Conservation (phyloP, 2,888 invertebrate species). For the Xanthia icteritia region DNA sequence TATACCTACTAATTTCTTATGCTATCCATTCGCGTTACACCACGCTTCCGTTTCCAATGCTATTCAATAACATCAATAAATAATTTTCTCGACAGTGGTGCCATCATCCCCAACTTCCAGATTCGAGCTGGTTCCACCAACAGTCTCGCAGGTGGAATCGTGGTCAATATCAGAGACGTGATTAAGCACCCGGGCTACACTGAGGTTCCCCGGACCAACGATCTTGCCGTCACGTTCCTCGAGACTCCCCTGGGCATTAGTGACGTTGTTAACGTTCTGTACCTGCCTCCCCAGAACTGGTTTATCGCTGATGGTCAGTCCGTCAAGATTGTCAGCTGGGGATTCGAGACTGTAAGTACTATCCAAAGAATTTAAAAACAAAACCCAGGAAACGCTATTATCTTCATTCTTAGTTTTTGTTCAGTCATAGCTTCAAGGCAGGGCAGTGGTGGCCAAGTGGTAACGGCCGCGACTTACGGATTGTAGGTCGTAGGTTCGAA, state of each 20-base stretch:
- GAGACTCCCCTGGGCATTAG: slow-evolving; percentile 66
- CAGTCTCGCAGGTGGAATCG: slow-evolving; percentile 74
- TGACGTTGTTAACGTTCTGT: slow-evolving; percentile 69
- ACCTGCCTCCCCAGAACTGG: slow-evolving; percentile 72
- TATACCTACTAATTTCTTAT: too few species aligned
- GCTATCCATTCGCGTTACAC: neutral
- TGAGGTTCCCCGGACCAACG: slow-evolving; percentile 69
- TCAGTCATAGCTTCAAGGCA: too few species aligned
- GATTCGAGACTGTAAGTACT: slow-evolving; percentile 73
- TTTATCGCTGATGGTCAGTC: slow-evolving; percentile 71
- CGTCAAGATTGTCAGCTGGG: slow-evolving; percentile 79
- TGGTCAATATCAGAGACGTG: slow-evolving; percentile 62
- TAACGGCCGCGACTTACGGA: too few species aligned
- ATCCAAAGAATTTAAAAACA: neutral
- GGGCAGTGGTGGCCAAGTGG: too few species aligned
- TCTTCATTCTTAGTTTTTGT: neutral
- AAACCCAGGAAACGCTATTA: neutral
- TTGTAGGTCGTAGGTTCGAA: too few species aligned
- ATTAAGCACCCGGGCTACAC: slow-evolving; percentile 73
- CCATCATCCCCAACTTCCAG: slow-evolving; percentile 66
- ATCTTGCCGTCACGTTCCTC: slow-evolving; percentile 73
- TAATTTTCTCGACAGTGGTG: slow-evolving; percentile 68
- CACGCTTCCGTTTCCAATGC: neutral
- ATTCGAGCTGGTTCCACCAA: slow-evolving; percentile 79
- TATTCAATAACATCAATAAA: neutral